Conservation (phyloP, 2,113 vertebrate species). For the Myiopsitta monachus region DNA sequence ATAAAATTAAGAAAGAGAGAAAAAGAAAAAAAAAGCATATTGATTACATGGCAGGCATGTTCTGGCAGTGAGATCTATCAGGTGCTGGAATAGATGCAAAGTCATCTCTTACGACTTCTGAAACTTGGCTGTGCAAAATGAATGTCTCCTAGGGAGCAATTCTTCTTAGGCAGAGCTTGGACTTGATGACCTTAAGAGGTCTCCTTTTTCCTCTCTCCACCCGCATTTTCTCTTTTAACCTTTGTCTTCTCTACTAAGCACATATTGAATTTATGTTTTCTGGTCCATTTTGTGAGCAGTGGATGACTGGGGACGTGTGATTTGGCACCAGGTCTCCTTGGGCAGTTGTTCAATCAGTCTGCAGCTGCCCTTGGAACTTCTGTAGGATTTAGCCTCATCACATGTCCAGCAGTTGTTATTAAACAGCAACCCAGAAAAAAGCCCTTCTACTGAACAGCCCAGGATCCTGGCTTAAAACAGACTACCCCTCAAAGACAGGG, state of each 20-base stretch:
- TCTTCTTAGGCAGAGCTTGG: neutral
- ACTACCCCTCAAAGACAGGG: neutral
- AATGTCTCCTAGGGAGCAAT: constrained; percentile 1
- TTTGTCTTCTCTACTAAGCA: neutral
- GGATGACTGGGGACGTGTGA: neutral
- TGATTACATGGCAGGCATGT: neutral
- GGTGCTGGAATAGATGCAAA: neutral
- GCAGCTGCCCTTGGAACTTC: constrained; percentile 1
- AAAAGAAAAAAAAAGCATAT: neutral
- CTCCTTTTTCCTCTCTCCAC: neutral
- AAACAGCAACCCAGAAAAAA: constrained; percentile 38
- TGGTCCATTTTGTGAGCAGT: rapidly evolving
- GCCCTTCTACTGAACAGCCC: constrained; percentile 4
- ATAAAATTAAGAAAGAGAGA: neutral
- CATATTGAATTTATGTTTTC: neutral
- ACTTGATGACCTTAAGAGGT: neutral
- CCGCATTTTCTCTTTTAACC: neutral
- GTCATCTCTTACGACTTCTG: constrained; percentile 1
- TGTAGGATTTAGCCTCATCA: constrained; percentile 31
- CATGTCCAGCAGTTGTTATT: neutral
- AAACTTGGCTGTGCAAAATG: neutral
- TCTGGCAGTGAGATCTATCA: constrained; percentile 28
- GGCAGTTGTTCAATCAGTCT: constrained; percentile 24
- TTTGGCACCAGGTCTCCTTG: neutral
- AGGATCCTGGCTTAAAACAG: neutral